phyloP scores from a whole-genome alignment of 2,113 vertebrate genomes.

The Amblyopsis rosae region DNA sequence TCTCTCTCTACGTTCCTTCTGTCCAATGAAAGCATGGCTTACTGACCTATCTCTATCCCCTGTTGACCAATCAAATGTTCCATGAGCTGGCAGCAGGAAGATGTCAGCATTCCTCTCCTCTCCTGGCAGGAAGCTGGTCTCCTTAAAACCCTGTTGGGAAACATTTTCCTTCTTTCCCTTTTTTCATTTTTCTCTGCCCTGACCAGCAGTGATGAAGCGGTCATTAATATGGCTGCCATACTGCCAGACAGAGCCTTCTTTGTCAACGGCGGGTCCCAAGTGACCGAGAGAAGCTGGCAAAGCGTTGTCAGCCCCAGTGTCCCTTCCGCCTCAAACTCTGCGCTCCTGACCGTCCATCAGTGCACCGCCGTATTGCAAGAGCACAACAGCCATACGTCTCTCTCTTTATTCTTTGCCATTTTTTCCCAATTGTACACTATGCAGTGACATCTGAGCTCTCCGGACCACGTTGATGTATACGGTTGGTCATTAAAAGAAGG shows the following conservation, averaged over 20 bases:
- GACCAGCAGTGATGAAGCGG: conserved; percentile 64
- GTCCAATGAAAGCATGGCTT: conserved; percentile 45
- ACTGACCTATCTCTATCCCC: conserved; percentile 51
- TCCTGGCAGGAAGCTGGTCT: conserved; percentile 67
- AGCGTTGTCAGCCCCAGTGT: conserved; percentile 59
- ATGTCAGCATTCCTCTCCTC: conserved; percentile 68
- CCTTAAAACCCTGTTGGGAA: conserved; percentile 60
- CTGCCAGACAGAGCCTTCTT: conserved; percentile 62
- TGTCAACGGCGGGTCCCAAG: conserved; percentile 57
- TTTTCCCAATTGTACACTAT: conserved; percentile 43
- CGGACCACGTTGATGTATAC: conserved; percentile 40
- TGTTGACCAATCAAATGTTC: conserved; percentile 58
- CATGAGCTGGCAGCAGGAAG: conserved; percentile 63
- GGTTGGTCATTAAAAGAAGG: conserved; percentile 19
- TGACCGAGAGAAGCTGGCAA: conserved; percentile 53
- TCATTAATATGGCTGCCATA: conserved; percentile 68
- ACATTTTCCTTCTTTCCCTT: conserved; percentile 49
- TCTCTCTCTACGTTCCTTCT: conserved; percentile 31
- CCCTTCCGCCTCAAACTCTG: conserved; percentile 48
- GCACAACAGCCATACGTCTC: conserved; percentile 56
- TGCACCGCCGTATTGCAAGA: conserved; percentile 45
- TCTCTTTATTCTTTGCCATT: conserved; percentile 45
- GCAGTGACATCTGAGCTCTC: conserved; percentile 29
- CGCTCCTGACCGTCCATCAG: conserved; percentile 51
- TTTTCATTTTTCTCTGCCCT: conserved; percentile 47